Evolutionary conservation across 2,797 vertebrate genomes (phyloP).

Genomic region (Erethizon dorsatum): DNA sequence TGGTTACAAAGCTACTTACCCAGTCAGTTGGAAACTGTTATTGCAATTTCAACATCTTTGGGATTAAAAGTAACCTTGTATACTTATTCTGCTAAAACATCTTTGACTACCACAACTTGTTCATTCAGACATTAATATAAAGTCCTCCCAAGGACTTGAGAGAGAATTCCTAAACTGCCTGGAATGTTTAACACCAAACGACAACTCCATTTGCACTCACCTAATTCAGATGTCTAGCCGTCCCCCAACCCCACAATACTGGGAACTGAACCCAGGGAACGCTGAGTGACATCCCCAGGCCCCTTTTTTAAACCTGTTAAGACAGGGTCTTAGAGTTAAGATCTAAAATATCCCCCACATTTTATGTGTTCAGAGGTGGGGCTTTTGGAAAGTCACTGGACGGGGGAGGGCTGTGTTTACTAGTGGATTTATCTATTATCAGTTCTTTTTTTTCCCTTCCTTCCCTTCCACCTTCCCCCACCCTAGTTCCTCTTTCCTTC

Average conservation of each 20-base stretch:
- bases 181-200: constrained; percentile 9
- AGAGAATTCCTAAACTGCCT: constrained; percentile 57
- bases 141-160: not conserved
- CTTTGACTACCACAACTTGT: constrained; percentile 24
- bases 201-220: not conserved
- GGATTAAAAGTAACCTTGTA: constrained; percentile 76
- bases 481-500: not conserved
- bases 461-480: no score
- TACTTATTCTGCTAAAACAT: constrained; percentile 72
- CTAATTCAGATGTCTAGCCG: not conserved
- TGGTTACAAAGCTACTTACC: constrained; percentile 63
- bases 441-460: no score
- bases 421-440: not conserved
- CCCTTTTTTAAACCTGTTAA: not conserved
- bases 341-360: not conserved
- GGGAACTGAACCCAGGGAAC: not conserved
- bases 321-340: not conserved
- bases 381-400: not conserved
- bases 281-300: not conserved
- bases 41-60: constrained; percentile 72
- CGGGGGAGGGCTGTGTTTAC: not conserved
- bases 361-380: not conserved
- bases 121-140: constrained; percentile 62
- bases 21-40: constrained; percentile 51
- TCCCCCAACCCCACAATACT: not conserved